Evolutionary conservation across 2,113 vertebrate genomes (phyloP), one percentile per base, ranked within the genome.

Genomic region (Amazona guildingii): DNA sequence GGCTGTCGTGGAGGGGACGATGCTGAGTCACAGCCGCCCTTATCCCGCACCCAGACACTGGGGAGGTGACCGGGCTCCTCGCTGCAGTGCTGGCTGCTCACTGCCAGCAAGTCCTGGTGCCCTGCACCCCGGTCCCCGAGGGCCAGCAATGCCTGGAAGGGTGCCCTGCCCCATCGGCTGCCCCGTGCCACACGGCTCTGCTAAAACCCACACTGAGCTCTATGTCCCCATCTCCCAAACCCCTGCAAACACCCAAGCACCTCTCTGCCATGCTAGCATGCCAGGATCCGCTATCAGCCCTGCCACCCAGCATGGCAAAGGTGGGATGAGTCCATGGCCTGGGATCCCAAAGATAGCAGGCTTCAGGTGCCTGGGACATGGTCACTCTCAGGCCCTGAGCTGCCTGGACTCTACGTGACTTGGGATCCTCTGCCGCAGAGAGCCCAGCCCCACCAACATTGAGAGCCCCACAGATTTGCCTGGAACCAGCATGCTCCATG

Each of bases 131-230:
- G 3, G 11, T 43, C 9, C 28, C 49, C 1, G 2, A 61, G 28
- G 0, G 4, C 48, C 33, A 29, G 17, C 5, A 4, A 52, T 59
- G 5, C 31, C 51, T 35, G 24, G 21, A 74, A 51, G 19, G 13
- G 29, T 27, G 46, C 17, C 33, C 67, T 61, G 57, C 9, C 7
- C 59, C 48, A 37, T 4, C 1, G 2, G n/a, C 37, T 31, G 20
- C 41, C 24, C 31, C 0, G 0, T 52, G 29, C 44, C 72, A 37
- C n/a, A 7, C 0, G 6, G 68, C 33, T 25, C 72, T 15, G 57
- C 79, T 57, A 29, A 63, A 82, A 75, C 11, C 25, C 7, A 35
- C 29, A 4, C 62, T 6, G 6, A 80, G 24, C n/a, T 41, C 37
- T 10, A 1, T 1, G 7, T 48, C n/a, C 8, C 54, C 25, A 7